These are phyloP conservation scores for Geophilus truncorum DNA, from an alignment of 2,888 invertebrate species.

Conservation along the genomic window DNA sequence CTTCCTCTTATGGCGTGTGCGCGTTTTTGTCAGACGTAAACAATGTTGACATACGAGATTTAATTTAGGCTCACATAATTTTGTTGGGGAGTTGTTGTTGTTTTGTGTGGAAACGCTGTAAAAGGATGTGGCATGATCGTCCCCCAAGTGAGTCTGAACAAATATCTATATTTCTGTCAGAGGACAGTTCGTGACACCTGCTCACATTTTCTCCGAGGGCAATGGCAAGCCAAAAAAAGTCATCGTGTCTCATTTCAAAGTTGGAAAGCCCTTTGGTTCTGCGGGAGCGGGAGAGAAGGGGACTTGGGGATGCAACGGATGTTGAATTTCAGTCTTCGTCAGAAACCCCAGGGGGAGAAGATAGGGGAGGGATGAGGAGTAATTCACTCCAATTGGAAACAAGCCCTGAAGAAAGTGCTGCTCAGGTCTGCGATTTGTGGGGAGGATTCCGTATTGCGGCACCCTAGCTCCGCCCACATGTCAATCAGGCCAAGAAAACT, in stretches of 20 bases:
- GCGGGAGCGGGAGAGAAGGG: neutral
- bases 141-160: neutral
- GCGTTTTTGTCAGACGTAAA: neutral
- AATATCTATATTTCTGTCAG: conserved; percentile 15
- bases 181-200: conserved; percentile 9
- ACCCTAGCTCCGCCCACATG: conserved; percentile 33
- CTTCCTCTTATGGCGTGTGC: neutral
- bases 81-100: neutral
- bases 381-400: conserved; percentile 34
- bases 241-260: conserved; percentile 7
- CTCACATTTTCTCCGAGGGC: conserved; percentile 8
- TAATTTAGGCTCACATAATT: neutral
- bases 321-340: conserved; percentile 27
- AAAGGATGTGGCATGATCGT: neutral
- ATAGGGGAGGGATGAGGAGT: neutral
- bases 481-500: conserved; percentile 30
- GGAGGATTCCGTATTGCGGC: conserved; percentile 34
- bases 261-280: neutral
- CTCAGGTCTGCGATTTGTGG: conserved; percentile 33
- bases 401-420: conserved; percentile 28
- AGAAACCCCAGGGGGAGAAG: conserved; percentile 25
- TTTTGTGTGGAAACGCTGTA: neutral
- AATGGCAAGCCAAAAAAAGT: neutral
- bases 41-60: neutral
- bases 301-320: neutral